These are phyloP conservation scores for Eulemur rufifrons DNA, from an alignment of 2,113 vertebrate species.

Conservation along the genomic window DNA sequence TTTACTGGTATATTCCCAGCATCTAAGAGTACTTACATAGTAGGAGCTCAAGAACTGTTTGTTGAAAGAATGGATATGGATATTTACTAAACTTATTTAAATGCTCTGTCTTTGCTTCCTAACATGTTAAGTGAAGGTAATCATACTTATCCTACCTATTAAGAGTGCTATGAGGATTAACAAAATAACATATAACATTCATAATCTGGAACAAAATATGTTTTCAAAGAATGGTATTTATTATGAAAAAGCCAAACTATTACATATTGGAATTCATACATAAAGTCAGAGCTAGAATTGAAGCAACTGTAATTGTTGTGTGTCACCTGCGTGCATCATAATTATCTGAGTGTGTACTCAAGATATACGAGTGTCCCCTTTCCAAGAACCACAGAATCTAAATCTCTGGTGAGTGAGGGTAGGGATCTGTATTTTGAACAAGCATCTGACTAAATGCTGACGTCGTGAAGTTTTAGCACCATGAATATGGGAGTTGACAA, in stretches of 20 bases:
- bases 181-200: not conserved
- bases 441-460: not conserved
- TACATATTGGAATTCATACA: not conserved
- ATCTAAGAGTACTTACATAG: not conserved
- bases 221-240: not conserved
- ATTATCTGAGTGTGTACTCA: not conserved
- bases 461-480: not conserved
- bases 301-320: not conserved
- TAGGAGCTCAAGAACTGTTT: not conserved
- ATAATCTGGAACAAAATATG: not conserved
- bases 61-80: not conserved
- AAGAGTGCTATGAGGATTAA: not conserved
- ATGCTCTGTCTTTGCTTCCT: not conserved
- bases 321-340: not conserved
- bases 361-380: not conserved
- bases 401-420: not conserved
- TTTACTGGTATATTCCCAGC: not conserved
- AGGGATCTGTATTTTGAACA: not conserved
- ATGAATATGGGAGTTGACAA: not conserved
- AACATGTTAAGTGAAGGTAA: not conserved
- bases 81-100: constrained; percentile 3
- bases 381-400: not conserved
- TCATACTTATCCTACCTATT: not conserved
- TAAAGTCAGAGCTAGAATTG: not conserved
- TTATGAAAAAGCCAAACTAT: not conserved